phyloP scores from a whole-genome alignment of 2,113 vertebrate genomes.

The Colinus virginianus region DNA sequence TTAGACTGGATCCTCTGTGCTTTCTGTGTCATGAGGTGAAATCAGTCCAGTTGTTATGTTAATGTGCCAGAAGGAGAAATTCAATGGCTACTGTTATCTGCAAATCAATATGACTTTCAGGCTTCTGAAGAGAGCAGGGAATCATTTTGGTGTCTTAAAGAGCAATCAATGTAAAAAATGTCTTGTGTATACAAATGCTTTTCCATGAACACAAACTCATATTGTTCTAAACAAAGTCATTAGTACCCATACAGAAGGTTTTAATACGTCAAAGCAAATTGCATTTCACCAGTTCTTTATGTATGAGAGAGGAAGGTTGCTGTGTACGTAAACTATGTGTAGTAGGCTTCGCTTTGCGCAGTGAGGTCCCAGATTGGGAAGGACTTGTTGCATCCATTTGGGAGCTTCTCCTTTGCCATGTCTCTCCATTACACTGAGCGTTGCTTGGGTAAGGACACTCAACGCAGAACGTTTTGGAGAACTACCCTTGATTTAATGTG shows the following conservation, averaged over 20 bases:
- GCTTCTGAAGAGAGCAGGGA: background rate
- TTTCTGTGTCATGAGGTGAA: background rate
- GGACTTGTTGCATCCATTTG: background rate
- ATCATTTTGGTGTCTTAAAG: background rate
- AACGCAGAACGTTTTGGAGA: background rate
- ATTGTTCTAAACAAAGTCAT: background rate
- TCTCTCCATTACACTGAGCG: background rate
- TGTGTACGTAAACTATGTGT: background rate
- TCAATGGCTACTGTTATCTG: background rate
- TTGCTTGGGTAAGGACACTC: background rate
- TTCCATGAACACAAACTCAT: background rate
- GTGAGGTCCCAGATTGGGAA: background rate
- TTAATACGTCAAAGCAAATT: background rate
- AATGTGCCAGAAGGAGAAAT: slow-evolving; percentile 11
- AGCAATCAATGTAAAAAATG: background rate
- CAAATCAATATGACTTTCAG: slow-evolving; percentile 16
- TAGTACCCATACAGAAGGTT: background rate
- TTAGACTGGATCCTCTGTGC: background rate
- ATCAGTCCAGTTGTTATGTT: background rate
- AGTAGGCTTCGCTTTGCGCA: background rate
- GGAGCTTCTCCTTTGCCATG: background rate
- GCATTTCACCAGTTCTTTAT: background rate
- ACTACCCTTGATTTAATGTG: background rate
- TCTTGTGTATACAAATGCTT: background rate
- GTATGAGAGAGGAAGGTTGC: background rate